Percentiles rank a stretch among this genome's conserved stretches.
Conservation (phyloP, 2,888 invertebrate genomes). For the Ceraclea dissimilis region DNA sequence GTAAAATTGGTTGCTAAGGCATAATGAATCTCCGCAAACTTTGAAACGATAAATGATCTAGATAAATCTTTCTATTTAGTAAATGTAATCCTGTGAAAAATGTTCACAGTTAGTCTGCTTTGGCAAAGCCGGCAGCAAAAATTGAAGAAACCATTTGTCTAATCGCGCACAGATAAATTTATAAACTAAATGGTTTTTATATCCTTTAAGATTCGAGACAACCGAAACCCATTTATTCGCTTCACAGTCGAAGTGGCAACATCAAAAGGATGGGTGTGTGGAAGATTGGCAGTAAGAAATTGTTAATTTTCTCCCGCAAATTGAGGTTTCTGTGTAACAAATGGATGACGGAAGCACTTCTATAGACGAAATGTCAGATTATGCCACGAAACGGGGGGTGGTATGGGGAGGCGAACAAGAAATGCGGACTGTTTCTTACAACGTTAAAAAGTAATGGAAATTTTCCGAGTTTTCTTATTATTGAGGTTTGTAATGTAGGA, state of each 20-base stretch:
- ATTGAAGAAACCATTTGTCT: background rate
- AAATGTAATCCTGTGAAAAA: too few relatives aligned
- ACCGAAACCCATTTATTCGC: background rate
- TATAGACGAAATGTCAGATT: conserved; percentile 8
- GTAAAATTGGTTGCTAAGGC: too few relatives aligned
- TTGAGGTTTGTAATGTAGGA: too few relatives aligned
- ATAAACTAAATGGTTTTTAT: background rate
- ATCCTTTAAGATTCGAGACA: background rate
- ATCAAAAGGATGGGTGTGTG: background rate
- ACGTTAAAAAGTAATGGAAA: background rate
- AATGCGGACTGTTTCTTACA: background rate
- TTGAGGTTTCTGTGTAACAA: conserved; percentile 3
- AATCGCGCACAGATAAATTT: background rate
- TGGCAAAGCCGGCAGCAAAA: too few relatives aligned
- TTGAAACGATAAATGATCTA: too few relatives aligned
- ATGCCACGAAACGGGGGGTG: background rate
- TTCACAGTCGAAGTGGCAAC: background rate
- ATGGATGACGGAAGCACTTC: conserved; percentile 7
- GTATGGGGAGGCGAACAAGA: background rate
- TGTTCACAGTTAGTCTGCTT: too few relatives aligned
- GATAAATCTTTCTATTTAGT: too few relatives aligned
- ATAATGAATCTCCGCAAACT: too few relatives aligned
- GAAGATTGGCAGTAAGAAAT: conserved; percentile 3
- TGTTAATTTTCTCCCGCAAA: conserved; percentile 5
- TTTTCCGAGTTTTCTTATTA: too few relatives aligned